Evolutionary conservation across 2,113 vertebrate species (phyloP), one percentile per base, ranked within the genome.

Genomic region (Syngnathoides biaculeatus): DNA sequence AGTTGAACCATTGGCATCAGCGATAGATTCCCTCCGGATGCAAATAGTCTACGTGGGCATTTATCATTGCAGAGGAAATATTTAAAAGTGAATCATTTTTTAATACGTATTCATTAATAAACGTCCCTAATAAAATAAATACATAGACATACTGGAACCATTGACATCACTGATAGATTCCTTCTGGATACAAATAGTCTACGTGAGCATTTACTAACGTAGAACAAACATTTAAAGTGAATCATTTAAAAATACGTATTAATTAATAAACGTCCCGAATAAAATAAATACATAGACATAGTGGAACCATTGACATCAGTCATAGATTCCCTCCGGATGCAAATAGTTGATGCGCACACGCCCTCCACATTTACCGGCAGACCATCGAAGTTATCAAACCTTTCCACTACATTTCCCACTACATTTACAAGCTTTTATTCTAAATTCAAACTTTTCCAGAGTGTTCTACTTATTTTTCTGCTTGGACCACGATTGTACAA

Each of bases 1-100:
- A n/a, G n/a, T n/a, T n/a, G n/a, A n/a, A n/a, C n/a, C n/a, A n/a
- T n/a, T n/a, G n/a, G n/a, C n/a, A n/a, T n/a, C n/a, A n/a, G n/a
- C n/a, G n/a, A n/a, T n/a, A n/a, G n/a, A n/a, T n/a, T 64, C 39
- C 40, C 60, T 68, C 73, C 19, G 82, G 80, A 83, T 58, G 14
- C 8, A 0, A 61, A 71, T 75, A 0, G 78, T 82, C 74, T 76
- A 22, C 50, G n/a, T 1, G 15, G 24, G 13, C 1, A 1, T 67
- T 12, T 5, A 42, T 19, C 9, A 19, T 1, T 43, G 66, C 5
- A 35, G 9, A n/a, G 9, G 3, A 12, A 59, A 10, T 19, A 4
- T 59, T 38, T 10, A 38, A 59, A 58, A n/a, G 2, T 4, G 20
- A 52, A 52, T 3, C 38, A 9, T 38, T 0, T 59, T 59, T n/a